phyloP scores from a whole-genome alignment of 2,113 vertebrate genomes.

The Oxyura jamaicensis region DNA sequence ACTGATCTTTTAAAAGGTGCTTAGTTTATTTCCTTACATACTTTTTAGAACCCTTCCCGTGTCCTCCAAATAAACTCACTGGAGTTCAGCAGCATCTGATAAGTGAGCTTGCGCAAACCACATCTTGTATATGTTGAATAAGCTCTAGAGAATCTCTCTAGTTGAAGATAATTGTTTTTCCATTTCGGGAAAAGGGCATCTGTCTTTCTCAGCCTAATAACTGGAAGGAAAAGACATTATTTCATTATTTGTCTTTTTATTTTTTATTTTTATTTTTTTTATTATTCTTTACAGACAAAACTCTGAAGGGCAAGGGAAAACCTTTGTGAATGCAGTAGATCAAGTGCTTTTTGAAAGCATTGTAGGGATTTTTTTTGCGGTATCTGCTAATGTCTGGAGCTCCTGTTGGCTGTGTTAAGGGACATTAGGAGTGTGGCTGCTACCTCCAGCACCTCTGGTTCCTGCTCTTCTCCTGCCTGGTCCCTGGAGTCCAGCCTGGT shows the following conservation, averaged over 20 bases:
- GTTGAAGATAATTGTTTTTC: not conserved
- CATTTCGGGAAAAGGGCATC: not conserved
- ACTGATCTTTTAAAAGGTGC: not conserved
- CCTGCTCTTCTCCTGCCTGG: not conserved
- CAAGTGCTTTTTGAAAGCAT: not conserved
- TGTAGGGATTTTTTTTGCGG: not conserved
- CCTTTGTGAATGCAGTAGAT: not conserved
- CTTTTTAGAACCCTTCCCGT: not conserved
- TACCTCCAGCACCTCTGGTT: not conserved
- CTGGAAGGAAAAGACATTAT: not conserved
- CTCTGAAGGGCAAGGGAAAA: not conserved
- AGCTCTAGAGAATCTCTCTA: not conserved
- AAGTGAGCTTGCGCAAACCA: not conserved
- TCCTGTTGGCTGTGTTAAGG: not conserved
- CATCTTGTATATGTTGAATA: not conserved
- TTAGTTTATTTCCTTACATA: not conserved
- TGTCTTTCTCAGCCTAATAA: not conserved
- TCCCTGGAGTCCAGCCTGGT: rapidly evolving
- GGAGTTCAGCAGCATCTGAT: not conserved
- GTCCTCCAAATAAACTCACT: not conserved
- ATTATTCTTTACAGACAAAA: not conserved
- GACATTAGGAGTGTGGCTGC: not conserved
- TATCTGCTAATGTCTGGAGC: not conserved
- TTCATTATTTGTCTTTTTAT: not conserved
- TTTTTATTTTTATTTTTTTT: not conserved